These are phyloP conservation scores for Ormyrus thymus DNA, from an alignment of 2,888 invertebrate genomes.

Conservation along the genomic window DNA sequence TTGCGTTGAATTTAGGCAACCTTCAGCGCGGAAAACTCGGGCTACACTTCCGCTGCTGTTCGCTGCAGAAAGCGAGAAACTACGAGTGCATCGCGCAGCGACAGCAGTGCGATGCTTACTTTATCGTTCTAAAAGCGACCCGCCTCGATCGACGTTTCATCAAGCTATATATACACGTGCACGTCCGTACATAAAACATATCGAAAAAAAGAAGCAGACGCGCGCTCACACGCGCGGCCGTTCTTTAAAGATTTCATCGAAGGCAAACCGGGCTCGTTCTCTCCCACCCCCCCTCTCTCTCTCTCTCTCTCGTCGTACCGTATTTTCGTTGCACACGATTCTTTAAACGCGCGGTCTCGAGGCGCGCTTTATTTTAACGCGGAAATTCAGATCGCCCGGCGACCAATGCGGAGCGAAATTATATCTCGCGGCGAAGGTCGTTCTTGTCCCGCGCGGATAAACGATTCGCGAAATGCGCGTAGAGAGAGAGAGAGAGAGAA, in stretches of 20 bases:
- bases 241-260: slow-evolving; percentile 31
- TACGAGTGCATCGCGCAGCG: too few species aligned
- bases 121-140: slow-evolving; percentile 19
- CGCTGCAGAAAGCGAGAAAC: too few species aligned
- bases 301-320: slow-evolving; percentile 7
- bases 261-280: slow-evolving; percentile 35
- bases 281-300: neutral
- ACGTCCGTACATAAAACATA: slow-evolving; percentile 11
- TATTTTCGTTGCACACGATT: slow-evolving; percentile 12
- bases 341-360: neutral
- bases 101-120: neutral
- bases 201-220: neutral
- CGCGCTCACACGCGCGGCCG: neutral
- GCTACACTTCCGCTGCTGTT: too few species aligned
- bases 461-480: neutral
- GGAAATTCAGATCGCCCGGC: neutral
- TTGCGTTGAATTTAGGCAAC: too few species aligned
- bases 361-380: slow-evolving; percentile 19
- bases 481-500: too few species aligned
- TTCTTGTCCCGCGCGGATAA: neutral
- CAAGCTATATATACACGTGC: neutral
- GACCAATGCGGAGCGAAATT: slow-evolving; percentile 16
- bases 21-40: too few species aligned
- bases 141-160: slow-evolving; percentile 27
- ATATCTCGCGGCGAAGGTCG: slow-evolving; percentile 20